Conservation (phyloP, 2,113 vertebrate species). For the Erythrocercus mccallii region DNA sequence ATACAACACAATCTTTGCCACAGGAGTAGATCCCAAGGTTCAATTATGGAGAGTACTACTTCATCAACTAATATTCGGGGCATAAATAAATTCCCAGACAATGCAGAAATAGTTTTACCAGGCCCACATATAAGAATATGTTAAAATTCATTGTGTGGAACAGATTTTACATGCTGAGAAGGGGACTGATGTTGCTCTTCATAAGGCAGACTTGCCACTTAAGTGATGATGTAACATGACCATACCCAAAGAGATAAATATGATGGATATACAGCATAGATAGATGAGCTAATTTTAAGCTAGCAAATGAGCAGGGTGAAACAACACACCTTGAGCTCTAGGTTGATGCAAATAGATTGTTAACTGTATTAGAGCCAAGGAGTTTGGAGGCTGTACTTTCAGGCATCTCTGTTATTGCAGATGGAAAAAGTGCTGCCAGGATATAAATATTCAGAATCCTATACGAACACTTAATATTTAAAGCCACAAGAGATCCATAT, state of each 20-base stretch:
- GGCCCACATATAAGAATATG: neutral
- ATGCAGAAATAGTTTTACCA: neutral
- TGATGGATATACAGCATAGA: neutral
- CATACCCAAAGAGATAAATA: neutral
- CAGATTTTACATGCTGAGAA: neutral
- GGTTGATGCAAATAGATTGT: neutral
- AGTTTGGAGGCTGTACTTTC: neutral
- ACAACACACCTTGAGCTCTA: neutral
- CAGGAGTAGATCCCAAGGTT: neutral
- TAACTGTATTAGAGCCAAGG: neutral
- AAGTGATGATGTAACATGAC: neutral
- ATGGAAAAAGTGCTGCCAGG: neutral
- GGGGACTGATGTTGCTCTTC: neutral
- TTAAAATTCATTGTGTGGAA: neutral
- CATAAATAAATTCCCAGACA: conserved; percentile 5
- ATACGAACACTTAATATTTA: neutral
- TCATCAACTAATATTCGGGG: neutral
- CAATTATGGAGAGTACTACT: neutral
- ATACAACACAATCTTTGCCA: neutral
- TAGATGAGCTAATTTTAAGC: neutral
- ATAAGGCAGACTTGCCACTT: neutral
- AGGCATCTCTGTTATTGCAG: neutral
- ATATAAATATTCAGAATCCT: conserved; percentile 2
- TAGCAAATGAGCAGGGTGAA: neutral
- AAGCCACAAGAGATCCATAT: neutral